Conservation (phyloP, 2,888 invertebrate species). For the Eugnorisma glareosa region DNA sequence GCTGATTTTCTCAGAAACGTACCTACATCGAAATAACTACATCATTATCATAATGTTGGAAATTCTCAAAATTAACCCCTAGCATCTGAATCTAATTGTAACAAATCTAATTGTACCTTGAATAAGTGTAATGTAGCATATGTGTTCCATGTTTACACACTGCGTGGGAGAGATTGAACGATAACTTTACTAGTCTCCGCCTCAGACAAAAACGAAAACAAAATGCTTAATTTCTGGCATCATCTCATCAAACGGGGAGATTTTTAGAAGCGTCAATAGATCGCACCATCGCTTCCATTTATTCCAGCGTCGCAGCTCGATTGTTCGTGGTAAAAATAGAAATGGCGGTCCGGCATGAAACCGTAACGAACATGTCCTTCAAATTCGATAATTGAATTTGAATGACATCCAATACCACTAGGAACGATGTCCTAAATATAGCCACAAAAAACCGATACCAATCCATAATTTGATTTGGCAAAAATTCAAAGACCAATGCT, state of each 20-base stretch:
- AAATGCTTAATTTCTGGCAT: conserved; percentile 47
- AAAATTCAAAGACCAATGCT: conserved; percentile 43
- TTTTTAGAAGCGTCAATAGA: conserved; percentile 34
- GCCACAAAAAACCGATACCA: conserved; percentile 30
- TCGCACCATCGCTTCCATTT: conserved; percentile 24
- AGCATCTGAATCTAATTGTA: too few relatives aligned
- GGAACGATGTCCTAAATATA: conserved; percentile 24
- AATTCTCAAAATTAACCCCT: background rate
- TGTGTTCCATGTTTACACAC: conserved; percentile 27
- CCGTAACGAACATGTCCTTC: conserved; percentile 19
- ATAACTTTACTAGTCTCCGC: conserved; percentile 29
- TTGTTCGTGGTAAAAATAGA: conserved; percentile 24
- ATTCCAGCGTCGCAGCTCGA: conserved; percentile 23
- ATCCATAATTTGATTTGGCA: conserved; percentile 48
- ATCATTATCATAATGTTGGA: background rate
- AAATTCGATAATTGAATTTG: conserved; percentile 30
- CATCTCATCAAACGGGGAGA: conserved; percentile 40
- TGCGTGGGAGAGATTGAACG: conserved; percentile 29
- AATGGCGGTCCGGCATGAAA: background rate
- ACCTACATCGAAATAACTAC: background rate
- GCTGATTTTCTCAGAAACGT: background rate
- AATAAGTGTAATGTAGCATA: conserved; percentile 13
- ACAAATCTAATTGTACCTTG: too few relatives aligned
- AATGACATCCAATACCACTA: conserved; percentile 20
- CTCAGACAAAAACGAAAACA: conserved; percentile 22